phyloP scores from a whole-genome alignment of 1,140 invertebrate genomes.

The Drosophila persimilis region DNA sequence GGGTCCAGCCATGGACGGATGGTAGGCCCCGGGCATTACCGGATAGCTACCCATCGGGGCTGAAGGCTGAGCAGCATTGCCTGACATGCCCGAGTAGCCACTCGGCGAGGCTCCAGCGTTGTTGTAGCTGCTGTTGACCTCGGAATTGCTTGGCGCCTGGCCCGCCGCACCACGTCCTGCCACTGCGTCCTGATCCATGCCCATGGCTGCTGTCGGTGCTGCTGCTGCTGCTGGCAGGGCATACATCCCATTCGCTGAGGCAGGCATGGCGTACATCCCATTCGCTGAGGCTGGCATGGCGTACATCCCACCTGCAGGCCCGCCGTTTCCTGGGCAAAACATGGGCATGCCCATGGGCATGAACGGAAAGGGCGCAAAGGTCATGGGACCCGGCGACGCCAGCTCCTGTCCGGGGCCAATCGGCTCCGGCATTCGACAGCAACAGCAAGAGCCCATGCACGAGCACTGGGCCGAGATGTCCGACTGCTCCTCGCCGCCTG shows the following conservation, averaged over 20 bases:
- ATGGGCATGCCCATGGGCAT: conserved; percentile 2
- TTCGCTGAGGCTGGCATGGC: neutral
- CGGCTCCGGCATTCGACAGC: neutral
- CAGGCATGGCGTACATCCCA: conserved; percentile 6
- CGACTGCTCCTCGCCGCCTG: neutral
- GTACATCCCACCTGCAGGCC: conserved; percentile 1
- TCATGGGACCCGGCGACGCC: no score
- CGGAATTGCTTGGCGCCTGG: neutral
- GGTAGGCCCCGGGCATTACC: neutral
- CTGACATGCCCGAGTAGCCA: no score
- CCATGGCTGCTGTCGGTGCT: neutral
- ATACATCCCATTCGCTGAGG: neutral
- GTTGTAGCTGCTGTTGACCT: no score
- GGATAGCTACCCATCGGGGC: neutral
- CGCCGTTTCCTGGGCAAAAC: conserved; percentile 2
- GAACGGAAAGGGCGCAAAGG: no score
- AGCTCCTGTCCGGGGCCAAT: neutral
- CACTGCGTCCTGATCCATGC: neutral
- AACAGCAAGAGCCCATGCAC: conserved; percentile 7
- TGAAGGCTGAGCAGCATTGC: neutral
- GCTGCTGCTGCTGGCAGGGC: neutral
- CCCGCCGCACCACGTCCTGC: neutral
- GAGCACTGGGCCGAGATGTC: conserved; percentile 3
- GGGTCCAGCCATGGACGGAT: neutral
- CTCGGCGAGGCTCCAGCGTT: no score